Evolutionary conservation across 92 coral and sea anemone species (phyloP), one percentile per base, ranked within the genome.

Genomic region (Zoanthus sansibaricus): DNA sequence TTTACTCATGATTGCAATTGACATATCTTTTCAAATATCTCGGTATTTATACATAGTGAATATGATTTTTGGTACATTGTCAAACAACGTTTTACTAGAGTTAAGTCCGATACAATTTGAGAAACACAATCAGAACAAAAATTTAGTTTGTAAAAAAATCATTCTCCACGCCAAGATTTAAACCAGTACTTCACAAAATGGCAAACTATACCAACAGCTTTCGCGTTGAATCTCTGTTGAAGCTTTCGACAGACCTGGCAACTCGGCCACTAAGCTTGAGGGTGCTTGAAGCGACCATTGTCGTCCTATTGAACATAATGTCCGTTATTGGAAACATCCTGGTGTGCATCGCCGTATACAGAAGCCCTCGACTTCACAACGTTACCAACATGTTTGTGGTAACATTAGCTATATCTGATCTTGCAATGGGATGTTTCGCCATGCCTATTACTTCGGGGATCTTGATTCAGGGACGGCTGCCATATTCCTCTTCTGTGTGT

Each of bases 281-380:
- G 25, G 77, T 72, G 17, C 48, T 87, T 14, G 97, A 94, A 69
- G 86, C 93, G 12, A 13, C 76, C 17, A 62, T 87, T 44, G 48
- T 94, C 12, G 75, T 75, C 31, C 4, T 68, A 17, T 45, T 70
- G 74, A 83, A 89, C 67, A 56, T 20, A 20, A 21, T 49, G 16
- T 82, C 79, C 5, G 64, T 89, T 47, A 46, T 54, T 70, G 92
- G 89, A 4, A 89, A 89, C 51, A 46, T 77, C 9, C 45, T 78
- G 72, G 88, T 84, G 52, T 89, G 91, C 32, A 75, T 49, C 78
- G 84, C 79, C 37, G 83, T 83, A 14, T 89, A 83, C 42, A 89
- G 83, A 83, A 89, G 76, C 71, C 88, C 33, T 13, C 71, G 73
- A 0, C 92, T 89, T 77, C 91, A 89, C 30, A 70, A 71, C 0